A percentile compares a stretch with the other conserved stretches of the same genome.
phyloP scores from a whole-genome alignment of 2,797 vertebrate genomes.

The Zalophus californianus region DNA sequence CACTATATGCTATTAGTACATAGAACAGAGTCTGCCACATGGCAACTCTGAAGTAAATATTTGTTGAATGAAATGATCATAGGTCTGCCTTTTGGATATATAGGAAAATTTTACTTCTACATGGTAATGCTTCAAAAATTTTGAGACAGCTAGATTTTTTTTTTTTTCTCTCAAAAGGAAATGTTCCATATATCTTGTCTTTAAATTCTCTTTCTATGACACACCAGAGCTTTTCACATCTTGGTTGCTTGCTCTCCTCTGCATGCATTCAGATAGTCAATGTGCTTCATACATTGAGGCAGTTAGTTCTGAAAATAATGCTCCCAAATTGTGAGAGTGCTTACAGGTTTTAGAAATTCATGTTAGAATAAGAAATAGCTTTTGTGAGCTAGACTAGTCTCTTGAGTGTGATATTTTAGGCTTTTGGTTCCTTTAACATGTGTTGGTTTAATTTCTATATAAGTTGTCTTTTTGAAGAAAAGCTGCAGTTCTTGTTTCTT shows the following conservation, averaged over 20 bases:
- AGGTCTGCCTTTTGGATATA: background rate
- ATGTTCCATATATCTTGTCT: background rate
- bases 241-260: background rate
- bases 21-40: background rate
- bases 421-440: background rate
- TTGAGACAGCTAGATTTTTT: background rate
- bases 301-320: conserved; percentile 32
- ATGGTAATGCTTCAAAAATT: background rate
- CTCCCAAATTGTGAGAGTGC: background rate
- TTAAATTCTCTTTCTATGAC: background rate
- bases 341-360: conserved; percentile 43
- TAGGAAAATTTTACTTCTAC: background rate
- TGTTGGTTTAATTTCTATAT: conserved; percentile 27
- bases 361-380: conserved; percentile 15
- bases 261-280: background rate
- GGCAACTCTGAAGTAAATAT: background rate
- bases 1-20: background rate
- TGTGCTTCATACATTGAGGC: background rate
- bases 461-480: conserved; percentile 52
- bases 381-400: background rate
- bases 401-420: conserved; percentile 33
- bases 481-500: background rate
- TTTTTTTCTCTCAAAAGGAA: conserved; percentile 1
- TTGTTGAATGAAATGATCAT: conserved; percentile 1
- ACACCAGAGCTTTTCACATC: background rate